Evolutionary conservation across 2,888 invertebrate species (phyloP).

Genomic region (Lomographa bimaculata): DNA sequence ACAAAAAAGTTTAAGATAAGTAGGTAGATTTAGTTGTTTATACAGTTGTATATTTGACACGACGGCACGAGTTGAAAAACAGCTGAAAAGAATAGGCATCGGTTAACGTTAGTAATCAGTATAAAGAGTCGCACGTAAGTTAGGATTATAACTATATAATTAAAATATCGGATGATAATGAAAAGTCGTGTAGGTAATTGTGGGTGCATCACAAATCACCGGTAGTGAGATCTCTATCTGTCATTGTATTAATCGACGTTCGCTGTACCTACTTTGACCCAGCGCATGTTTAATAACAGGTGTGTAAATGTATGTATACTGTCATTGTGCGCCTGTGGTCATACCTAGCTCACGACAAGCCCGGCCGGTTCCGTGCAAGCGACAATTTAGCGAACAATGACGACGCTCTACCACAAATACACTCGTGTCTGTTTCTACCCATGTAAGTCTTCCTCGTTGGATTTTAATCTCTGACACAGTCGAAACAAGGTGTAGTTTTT

Average conservation of each 20-base stretch:
- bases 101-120: no score
- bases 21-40: no score
- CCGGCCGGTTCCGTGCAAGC: constrained; percentile 79
- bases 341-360: constrained; percentile 80
- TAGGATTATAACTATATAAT: constrained; percentile 46
- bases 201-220: constrained; percentile 68
- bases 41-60: no score
- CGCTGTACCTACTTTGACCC: constrained; percentile 67
- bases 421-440: constrained; percentile 67
- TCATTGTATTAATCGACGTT: constrained; percentile 75
- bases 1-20: no score
- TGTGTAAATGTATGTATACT: constrained; percentile 79
- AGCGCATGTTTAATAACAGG: constrained; percentile 80
- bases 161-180: constrained; percentile 55
- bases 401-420: constrained; percentile 79
- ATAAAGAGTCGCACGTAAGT: no score
- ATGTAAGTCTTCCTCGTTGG: constrained; percentile 60
- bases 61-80: no score
- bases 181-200: constrained; percentile 53
- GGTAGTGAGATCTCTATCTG: constrained; percentile 71
- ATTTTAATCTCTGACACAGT: constrained; percentile 43
- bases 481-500: constrained; percentile 45
- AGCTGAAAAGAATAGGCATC: no score
- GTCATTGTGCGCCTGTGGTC: constrained; percentile 72
- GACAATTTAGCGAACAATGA: constrained; percentile 84